Conservation (phyloP, 2,888 invertebrate genomes). For the Platerodrilus igneus region DNA sequence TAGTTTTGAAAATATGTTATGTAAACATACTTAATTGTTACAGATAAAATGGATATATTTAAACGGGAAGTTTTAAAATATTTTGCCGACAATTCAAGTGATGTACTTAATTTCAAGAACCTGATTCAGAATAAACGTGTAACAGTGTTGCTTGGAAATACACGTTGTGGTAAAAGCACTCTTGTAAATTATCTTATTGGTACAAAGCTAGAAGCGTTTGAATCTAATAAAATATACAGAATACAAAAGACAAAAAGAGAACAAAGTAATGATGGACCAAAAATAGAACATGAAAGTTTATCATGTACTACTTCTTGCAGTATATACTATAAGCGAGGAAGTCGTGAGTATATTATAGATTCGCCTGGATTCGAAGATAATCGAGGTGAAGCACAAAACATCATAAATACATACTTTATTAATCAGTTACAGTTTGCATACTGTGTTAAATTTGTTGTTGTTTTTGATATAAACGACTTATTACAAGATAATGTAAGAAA, state of each 20-base stretch:
- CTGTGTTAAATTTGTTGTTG: constrained; percentile 10
- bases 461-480: constrained; percentile 12
- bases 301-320: constrained; percentile 12
- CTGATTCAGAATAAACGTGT: constrained; percentile 11
- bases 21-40: too few species aligned
- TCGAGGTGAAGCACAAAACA: constrained; percentile 7
- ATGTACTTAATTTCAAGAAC: constrained; percentile 5
- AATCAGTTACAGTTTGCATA: constrained; percentile 8
- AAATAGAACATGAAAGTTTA: constrained; percentile 9
- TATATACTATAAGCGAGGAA: too few species aligned
- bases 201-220: constrained; percentile 7
- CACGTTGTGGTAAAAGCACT: constrained; percentile 13
- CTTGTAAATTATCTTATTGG: constrained; percentile 8
- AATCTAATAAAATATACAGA: background rate
- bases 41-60: too few species aligned
- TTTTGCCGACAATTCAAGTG: too few species aligned
- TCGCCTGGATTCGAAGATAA: constrained; percentile 16
- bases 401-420: constrained; percentile 10
- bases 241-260: constrained; percentile 3
- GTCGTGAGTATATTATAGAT: constrained; percentile 10
- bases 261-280: background rate
- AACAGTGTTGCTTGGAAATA: constrained; percentile 11
- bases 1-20: too few species aligned
- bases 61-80: too few species aligned
- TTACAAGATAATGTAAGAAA: constrained; percentile 8